A percentile compares a stretch with the other conserved stretches of the same genome.
Evolutionary conservation across 2,888 invertebrate species (phyloP).

Genomic region (Acanthacorydalis orientalis): DNA sequence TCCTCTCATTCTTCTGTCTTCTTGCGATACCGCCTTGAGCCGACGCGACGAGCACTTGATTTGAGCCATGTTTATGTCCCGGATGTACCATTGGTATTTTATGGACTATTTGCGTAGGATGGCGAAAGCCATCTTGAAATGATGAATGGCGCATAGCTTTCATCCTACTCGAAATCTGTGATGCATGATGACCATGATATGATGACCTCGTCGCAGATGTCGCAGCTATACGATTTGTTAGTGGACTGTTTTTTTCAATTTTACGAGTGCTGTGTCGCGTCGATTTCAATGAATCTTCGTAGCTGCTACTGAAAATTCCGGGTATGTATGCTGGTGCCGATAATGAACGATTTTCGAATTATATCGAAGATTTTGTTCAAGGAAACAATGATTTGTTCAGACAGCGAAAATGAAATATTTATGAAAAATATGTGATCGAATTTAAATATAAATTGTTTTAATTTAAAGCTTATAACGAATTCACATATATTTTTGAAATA

Average conservation of each 20-base stretch:
- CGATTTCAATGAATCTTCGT: slow-evolving; percentile 66
- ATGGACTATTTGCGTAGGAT: slow-evolving; percentile 1
- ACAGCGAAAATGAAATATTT: background rate
- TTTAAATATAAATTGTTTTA: background rate
- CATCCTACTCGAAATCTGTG: background rate
- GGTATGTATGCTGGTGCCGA: slow-evolving; percentile 7
- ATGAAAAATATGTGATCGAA: background rate
- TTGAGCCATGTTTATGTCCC: slow-evolving; percentile 1
- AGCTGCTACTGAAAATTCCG: slow-evolving; percentile 41
- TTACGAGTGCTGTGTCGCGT: slow-evolving; percentile 4
- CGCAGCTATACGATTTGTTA: too few relatives aligned
- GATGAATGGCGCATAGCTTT: background rate
- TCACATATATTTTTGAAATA: too few relatives aligned
- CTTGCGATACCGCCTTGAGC: background rate
- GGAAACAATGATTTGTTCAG: background rate
- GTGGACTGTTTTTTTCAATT: too few relatives aligned
- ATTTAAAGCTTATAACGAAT: background rate
- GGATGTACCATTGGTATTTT: slow-evolving; percentile 1
- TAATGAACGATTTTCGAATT: background rate
- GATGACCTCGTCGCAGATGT: too few relatives aligned
- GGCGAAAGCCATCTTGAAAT: slow-evolving; percentile 1
- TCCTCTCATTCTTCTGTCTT: slow-evolving; percentile 2
- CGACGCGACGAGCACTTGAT: background rate
- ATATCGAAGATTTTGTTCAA: slow-evolving; percentile 1
- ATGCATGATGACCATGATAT: too few relatives aligned